These are phyloP conservation scores for Pseudorectes ferrugineus DNA, from an alignment of 2,113 vertebrate species.

Conservation along the genomic window DNA sequence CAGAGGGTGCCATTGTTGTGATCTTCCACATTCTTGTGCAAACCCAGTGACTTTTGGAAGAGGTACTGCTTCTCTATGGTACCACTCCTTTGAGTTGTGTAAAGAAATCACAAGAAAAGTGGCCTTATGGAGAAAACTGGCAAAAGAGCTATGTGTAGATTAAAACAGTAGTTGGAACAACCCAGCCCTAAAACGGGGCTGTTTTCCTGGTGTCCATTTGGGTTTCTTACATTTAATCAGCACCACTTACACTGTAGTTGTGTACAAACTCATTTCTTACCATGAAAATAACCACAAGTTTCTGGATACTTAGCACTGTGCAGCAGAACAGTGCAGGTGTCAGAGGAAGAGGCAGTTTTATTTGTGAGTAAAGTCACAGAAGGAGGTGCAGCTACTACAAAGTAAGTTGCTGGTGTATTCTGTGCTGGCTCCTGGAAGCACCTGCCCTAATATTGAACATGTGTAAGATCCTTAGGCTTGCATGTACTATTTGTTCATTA, in stretches of 20 bases:
- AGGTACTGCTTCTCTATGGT: not conserved
- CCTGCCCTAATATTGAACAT: not conserved
- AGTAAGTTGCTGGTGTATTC: not conserved
- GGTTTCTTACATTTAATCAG: not conserved
- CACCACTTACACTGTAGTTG: not conserved
- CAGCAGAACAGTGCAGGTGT: not conserved
- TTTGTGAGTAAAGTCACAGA: not conserved
- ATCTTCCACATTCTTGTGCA: not conserved
- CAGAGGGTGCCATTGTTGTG: slow-evolving; percentile 32
- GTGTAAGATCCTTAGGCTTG: not conserved
- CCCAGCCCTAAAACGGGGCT: not conserved
- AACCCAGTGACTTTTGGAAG: not conserved
- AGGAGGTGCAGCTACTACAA: not conserved
- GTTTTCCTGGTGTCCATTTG: not conserved
- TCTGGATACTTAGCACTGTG: not conserved
- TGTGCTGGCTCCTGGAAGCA: not conserved
- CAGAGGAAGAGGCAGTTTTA: not conserved
- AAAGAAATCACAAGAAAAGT: not conserved
- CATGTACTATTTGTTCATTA: not conserved
- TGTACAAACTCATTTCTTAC: not conserved
- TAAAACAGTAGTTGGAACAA: not conserved
- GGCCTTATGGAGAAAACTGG: not conserved
- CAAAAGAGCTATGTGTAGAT: not conserved
- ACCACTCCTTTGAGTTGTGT: not conserved
- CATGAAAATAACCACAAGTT: not conserved